Percentiles rank a stretch among this genome's conserved stretches.
Evolutionary conservation across 2,888 invertebrate species (phyloP).

Genomic region (Drosophila birchii): DNA sequence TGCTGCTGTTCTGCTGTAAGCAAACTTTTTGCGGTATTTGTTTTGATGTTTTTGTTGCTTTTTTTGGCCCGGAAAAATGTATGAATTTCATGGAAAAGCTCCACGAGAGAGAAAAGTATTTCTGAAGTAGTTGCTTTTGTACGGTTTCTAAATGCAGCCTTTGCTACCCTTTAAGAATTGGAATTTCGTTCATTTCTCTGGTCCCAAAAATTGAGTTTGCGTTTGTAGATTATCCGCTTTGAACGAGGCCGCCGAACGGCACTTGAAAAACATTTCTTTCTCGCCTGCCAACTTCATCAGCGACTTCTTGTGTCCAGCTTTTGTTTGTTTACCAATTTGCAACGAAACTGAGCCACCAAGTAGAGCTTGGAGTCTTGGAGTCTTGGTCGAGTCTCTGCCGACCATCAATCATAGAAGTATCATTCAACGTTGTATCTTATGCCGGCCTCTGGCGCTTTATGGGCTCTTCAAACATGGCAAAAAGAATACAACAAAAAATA

Average conservation of each 20-base stretch:
- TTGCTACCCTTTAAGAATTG: constrained; percentile 24
- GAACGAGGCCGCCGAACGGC: constrained; percentile 31
- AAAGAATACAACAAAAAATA: constrained; percentile 7
- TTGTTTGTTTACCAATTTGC: constrained; percentile 47
- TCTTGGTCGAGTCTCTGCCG: constrained; percentile 19
- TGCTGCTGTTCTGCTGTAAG: constrained; percentile 10
- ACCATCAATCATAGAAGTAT: constrained; percentile 67
- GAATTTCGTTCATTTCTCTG: constrained; percentile 44
- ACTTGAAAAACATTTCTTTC: constrained; percentile 40
- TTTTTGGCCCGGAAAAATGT: constrained; percentile 20
- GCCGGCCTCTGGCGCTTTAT: constrained; percentile 34
- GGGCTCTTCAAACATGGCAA: constrained; percentile 32
- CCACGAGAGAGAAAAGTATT: constrained; percentile 10
- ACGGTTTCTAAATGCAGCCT: constrained; percentile 3
- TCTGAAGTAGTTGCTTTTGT: constrained; percentile 18
- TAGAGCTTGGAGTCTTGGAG: not conserved
- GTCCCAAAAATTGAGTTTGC: constrained; percentile 18
- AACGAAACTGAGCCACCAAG: constrained; percentile 27
- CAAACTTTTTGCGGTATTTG: constrained; percentile 50
- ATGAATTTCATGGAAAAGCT: constrained; percentile 29
- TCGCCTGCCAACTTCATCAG: constrained; percentile 42
- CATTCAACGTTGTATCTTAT: constrained; percentile 45
- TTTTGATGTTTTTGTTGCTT: constrained; percentile 15
- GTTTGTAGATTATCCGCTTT: constrained; percentile 29
- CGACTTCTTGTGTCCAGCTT: constrained; percentile 31